phyloP scores from a whole-genome alignment of 37 sponge, comb jelly and placozoan genomes.

The Amphimedon queenslandica region DNA sequence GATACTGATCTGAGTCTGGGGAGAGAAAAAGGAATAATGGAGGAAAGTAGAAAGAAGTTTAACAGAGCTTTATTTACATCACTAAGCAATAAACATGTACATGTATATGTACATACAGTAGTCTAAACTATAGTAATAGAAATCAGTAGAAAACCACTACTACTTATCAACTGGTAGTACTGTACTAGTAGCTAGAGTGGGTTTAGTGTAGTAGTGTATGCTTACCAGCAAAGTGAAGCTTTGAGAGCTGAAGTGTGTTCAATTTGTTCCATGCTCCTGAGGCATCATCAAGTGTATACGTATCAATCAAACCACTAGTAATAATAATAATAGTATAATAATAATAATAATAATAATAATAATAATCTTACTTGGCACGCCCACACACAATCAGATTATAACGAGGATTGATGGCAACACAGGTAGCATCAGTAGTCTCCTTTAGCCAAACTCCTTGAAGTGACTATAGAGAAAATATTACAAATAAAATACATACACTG shows the following conservation, averaged over 20 bases:
- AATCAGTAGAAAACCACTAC: background rate
- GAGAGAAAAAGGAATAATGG: background rate
- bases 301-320: constrained; percentile 64
- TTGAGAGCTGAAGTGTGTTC: constrained; percentile 67
- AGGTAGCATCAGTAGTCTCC: constrained; percentile 40
- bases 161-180: background rate
- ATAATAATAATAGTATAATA: background rate
- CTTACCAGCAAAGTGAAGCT: constrained; percentile 57
- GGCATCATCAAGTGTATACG: constrained; percentile 49
- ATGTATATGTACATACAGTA: too few relatives aligned
- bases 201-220: background rate
- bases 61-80: too few relatives aligned
- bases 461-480: constrained; percentile 9
- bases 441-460: constrained; percentile 67
- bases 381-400: constrained; percentile 66
- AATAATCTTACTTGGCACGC: constrained; percentile 30
- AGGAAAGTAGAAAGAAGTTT: too few relatives aligned
- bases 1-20: constrained; percentile 8
- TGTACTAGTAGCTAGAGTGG: background rate
- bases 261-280: constrained; percentile 57
- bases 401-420: constrained; percentile 42
- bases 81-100: background rate
- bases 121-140: background rate
- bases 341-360: background rate
- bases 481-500: background rate